Evolutionary conservation across 2,888 invertebrate species (phyloP).

Genomic region (Hipparchia sbordonii): DNA sequence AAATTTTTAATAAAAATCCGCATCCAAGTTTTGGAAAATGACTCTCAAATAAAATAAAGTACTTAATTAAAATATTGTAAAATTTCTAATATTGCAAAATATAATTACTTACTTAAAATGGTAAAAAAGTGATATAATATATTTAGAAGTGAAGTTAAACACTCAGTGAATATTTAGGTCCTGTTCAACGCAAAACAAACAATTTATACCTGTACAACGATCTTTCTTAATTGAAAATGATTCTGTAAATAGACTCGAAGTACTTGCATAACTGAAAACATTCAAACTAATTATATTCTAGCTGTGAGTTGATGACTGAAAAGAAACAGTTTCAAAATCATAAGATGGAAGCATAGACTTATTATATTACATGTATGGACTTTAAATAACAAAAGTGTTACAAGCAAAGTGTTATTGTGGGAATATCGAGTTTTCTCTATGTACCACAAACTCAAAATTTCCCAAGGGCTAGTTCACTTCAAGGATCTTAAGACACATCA

Average conservation of each 20-base stretch:
- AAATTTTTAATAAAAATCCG: not conserved
- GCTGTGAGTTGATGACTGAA: not conserved
- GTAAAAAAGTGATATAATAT: not conserved
- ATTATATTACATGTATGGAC: not conserved
- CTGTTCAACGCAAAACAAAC: no score
- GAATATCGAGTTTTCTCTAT: not conserved
- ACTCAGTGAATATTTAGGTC: not conserved
- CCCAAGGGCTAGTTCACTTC: not conserved
- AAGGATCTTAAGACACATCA: not conserved
- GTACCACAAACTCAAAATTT: not conserved
- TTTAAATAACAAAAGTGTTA: not conserved
- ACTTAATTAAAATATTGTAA: not conserved
- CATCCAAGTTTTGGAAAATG: not conserved
- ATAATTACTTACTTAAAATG: not conserved
- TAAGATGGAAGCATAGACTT: no score
- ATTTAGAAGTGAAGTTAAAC: not conserved
- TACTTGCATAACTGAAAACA: not conserved
- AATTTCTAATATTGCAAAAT: not conserved
- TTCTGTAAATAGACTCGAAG: conserved; percentile 9
- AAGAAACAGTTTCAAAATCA: not conserved
- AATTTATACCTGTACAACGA: not conserved
- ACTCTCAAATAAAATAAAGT: not conserved
- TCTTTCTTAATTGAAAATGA: conserved; percentile 6
- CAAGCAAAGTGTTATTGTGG: not conserved
- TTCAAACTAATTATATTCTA: not conserved